These are phyloP conservation scores for Sturnus vulgaris DNA, from an alignment of 2,113 vertebrate species.

Conservation along the genomic window DNA sequence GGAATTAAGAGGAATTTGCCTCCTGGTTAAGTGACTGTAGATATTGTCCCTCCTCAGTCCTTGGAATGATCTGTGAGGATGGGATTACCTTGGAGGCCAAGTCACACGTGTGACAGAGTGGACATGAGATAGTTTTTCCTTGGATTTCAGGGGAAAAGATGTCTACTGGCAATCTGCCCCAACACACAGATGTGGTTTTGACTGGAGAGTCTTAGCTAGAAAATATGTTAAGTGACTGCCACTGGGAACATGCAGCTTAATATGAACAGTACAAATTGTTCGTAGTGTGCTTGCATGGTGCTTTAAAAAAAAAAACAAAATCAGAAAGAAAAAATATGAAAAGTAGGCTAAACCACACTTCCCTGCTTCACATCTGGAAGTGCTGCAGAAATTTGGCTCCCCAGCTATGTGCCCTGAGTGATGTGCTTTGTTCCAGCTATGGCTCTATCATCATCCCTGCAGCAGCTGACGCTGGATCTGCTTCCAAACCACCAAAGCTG, in stretches of 20 bases:
- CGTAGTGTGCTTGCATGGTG: not conserved
- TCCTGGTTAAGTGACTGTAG: not conserved
- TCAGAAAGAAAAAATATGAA: not conserved
- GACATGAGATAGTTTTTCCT: not conserved
- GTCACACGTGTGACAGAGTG: not conserved
- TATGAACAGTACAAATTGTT: not conserved
- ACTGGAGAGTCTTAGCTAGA: not conserved
- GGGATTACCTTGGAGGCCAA: not conserved
- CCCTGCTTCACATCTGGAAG: conserved; percentile 36
- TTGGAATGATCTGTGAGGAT: not conserved
- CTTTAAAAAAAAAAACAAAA: not conserved
- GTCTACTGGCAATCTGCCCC: not conserved
- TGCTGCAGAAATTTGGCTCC: not conserved
- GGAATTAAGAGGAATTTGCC: not conserved
- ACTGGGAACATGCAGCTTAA: not conserved
- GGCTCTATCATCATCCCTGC: not conserved
- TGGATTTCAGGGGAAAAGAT: not conserved
- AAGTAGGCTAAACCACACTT: not conserved
- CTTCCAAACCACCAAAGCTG: not conserved
- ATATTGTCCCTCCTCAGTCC: not conserved
- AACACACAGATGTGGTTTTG: not conserved
- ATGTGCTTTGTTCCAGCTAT: not conserved
- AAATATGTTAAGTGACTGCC: not conserved
- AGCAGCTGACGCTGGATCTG: not conserved
- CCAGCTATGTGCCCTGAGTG: not conserved